A percentile compares a stretch with the other conserved stretches of the same genome.
These are phyloP conservation scores for Mechanitis messenoides DNA, from an alignment of 2,888 invertebrate genomes.

Conservation along the genomic window DNA sequence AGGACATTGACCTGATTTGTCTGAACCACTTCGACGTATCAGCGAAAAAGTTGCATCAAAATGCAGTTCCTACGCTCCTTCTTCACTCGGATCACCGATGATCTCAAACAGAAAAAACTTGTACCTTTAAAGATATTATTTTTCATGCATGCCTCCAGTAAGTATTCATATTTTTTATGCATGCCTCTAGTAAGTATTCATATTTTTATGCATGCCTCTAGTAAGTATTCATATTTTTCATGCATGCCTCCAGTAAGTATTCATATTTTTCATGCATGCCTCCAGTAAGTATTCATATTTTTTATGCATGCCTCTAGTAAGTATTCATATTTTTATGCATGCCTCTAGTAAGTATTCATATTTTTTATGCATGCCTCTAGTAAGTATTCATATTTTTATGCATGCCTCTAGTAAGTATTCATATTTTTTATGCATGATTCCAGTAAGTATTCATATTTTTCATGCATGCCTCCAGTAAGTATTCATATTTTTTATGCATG, in stretches of 20 bases:
- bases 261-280: constrained; percentile 84
- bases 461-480: constrained; percentile 87
- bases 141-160: constrained; percentile 87
- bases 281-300: constrained; percentile 82
- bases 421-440: constrained; percentile 9
- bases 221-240: constrained; percentile 77
- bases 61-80: constrained; percentile 79
- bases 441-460: constrained; percentile 74
- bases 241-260: constrained; percentile 86
- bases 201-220: too few relatives aligned
- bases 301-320: constrained; percentile 88
- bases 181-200: too few relatives aligned
- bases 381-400: constrained; percentile 64
- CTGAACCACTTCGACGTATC: too few relatives aligned
- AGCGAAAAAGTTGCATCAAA: constrained; percentile 38
- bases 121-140: constrained; percentile 85
- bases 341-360: constrained; percentile 38
- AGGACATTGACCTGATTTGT: constrained; percentile 15
- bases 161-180: constrained; percentile 51
- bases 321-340: constrained; percentile 43
- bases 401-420: too few relatives aligned
- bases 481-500: constrained; percentile 83
- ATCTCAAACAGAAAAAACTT: constrained; percentile 83
- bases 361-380: constrained; percentile 88
- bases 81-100: constrained; percentile 80